Conservation (phyloP, 2,888 invertebrate genomes). For the Scotopteryx bipunctaria region DNA sequence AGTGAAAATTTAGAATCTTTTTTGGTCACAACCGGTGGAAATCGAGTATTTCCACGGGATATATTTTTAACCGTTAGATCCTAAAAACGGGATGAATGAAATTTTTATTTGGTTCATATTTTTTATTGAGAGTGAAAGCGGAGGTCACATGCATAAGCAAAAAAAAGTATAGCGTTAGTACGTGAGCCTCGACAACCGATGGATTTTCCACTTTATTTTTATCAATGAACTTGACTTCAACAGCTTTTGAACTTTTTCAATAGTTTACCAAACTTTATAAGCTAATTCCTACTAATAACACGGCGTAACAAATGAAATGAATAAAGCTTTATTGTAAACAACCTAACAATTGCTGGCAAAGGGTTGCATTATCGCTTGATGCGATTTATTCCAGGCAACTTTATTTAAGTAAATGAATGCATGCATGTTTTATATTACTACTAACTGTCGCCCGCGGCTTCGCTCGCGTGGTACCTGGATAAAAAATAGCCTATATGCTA, state of each 20-base stretch:
- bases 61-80: constrained; percentile 48
- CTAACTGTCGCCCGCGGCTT: too few species aligned
- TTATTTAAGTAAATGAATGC: too few species aligned
- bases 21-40: constrained; percentile 27
- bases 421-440: too few species aligned
- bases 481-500: too few species aligned
- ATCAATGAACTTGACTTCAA: constrained; percentile 37
- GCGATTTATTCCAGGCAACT: too few species aligned
- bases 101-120: constrained; percentile 43
- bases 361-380: too few species aligned
- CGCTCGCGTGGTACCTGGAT: too few species aligned
- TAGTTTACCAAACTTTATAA: not conserved
- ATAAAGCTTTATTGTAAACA: too few species aligned
- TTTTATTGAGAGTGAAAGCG: constrained; percentile 49
- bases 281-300: too few species aligned
- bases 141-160: constrained; percentile 31
- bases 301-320: too few species aligned
- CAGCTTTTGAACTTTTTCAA: constrained; percentile 9
- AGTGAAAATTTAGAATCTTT: constrained; percentile 38
- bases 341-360: too few species aligned
- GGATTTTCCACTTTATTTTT: constrained; percentile 31
- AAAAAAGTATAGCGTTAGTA: constrained; percentile 33
- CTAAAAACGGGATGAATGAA: constrained; percentile 36
- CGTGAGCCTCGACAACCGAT: constrained; percentile 33
- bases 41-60: constrained; percentile 30